Evolutionary conservation across 2,797 vertebrate genomes (phyloP), one percentile per base, ranked within the genome.

Genomic region (Cossypha polioptera): DNA sequence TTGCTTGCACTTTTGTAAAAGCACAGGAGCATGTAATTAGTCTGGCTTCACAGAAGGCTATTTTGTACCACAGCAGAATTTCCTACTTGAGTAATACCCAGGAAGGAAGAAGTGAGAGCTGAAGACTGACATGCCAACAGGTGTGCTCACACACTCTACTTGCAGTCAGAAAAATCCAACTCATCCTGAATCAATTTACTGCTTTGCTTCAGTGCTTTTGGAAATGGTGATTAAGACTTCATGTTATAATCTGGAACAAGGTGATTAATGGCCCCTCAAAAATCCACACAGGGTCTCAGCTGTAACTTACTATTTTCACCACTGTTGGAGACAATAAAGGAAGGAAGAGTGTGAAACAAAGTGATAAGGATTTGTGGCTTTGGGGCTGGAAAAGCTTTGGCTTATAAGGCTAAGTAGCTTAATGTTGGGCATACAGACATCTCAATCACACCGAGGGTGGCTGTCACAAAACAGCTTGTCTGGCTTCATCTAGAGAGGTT

Each of bases 381-480:
- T 88, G 3, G 43, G 73, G 69, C 50, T 92, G 50, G 53, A 57
- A 94, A 73, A 85, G 71, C 84, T 86, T 83, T 91, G 57, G 59
- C 38, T 94, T 79, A 12, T 26, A 87, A 89, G 17, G 33, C 40
- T 95, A 94, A 95, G 72, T 45, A 94, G 89, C 91, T 96, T 96
- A 94, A 82, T 59, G 68, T 4, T 95, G 74, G 22, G 47, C 48
- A 13, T 84, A n/a, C 29, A 75, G 74, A 95, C 77, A 82, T 93
- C 94, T 94, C 88, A 91, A 71, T 96, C 83, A 81, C 84, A 62
- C 66, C 1, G 0, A 81, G 69, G 16, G 62, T 77, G 75, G 63
- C 78, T 79, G 78, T 74, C 84, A 91, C 77, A 54, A 76, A 93
- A 73, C 63, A 67, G 72, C 73, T 47, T 77, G 78, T 92, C 50